A percentile compares a stretch with the other conserved stretches of the same genome.
Conservation (phyloP, 2,888 invertebrate species). For the Allacma fusca region DNA sequence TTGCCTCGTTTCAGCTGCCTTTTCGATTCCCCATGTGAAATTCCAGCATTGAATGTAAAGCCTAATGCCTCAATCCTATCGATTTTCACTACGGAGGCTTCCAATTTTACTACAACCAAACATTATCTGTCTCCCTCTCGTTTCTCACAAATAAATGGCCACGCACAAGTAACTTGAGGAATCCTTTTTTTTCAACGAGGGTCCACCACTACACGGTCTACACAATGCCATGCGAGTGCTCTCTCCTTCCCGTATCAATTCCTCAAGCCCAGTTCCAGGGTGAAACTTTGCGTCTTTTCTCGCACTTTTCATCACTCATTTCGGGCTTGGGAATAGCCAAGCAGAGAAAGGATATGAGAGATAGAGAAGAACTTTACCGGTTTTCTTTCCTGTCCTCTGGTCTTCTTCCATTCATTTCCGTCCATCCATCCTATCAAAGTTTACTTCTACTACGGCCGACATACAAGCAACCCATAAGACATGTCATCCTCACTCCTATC, state of each 20-base stretch:
- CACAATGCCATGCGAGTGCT: neutral
- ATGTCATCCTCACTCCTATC: neutral
- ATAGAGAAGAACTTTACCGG: conserved; percentile 29
- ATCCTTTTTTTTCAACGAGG: neutral
- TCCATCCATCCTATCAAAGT: conserved; percentile 23
- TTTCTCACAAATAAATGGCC: neutral
- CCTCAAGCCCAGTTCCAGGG: neutral
- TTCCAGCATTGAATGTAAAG: conserved; percentile 28
- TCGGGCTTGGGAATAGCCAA: neutral
- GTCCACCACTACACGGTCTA: neutral
- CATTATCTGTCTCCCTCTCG: conserved; percentile 25
- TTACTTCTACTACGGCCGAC: neutral
- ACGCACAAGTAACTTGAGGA: conserved; percentile 7
- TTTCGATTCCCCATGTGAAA: conserved; percentile 37
- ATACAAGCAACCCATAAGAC: neutral
- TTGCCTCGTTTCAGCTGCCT: conserved; percentile 31
- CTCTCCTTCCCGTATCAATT: neutral
- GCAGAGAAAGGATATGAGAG: conserved; percentile 6
- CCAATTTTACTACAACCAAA: conserved; percentile 27
- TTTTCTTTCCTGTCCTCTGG: conserved; percentile 37
- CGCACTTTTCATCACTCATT: conserved; percentile 26
- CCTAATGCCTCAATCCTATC: conserved; percentile 45
- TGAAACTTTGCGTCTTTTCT: conserved; percentile 7
- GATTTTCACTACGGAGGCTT: conserved; percentile 36
- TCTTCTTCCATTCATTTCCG: conserved; percentile 39